These are phyloP conservation scores for Listronotus oregonensis DNA, from an alignment of 1,140 invertebrate species.

Conservation along the genomic window DNA sequence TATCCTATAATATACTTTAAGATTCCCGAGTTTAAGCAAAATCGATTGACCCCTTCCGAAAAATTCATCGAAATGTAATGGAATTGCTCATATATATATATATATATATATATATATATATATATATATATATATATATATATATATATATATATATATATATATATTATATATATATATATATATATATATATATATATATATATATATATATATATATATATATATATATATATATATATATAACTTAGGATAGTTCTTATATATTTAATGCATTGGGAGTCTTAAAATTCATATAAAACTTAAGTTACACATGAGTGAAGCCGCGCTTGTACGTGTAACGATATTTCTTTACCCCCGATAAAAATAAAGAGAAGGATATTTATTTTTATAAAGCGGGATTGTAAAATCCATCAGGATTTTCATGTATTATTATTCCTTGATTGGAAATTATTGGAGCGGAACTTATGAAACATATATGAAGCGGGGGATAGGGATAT, in stretches of 20 bases:
- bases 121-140: conserved; percentile 17
- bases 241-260: not conserved
- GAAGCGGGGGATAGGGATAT: too few relatives aligned
- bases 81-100: not conserved
- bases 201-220: conserved; percentile 6
- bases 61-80: too few relatives aligned
- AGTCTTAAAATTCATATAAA: too few relatives aligned
- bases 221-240: conserved; percentile 9
- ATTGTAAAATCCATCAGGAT: not conserved
- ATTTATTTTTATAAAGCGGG: not conserved
- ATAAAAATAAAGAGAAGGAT: not conserved
- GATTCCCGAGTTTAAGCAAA: too few relatives aligned
- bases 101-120: conserved; percentile 16
- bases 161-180: not conserved
- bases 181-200: not conserved
- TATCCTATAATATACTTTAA: too few relatives aligned
- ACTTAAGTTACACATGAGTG: too few relatives aligned
- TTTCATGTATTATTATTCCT: not conserved
- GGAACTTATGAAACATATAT: too few relatives aligned
- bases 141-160: conserved; percentile 17
- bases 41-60: too few relatives aligned
- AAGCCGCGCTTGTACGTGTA: too few relatives aligned
- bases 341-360: too few relatives aligned
- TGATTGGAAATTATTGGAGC: too few relatives aligned
- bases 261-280: too few relatives aligned